phyloP scores from a whole-genome alignment of 2,888 invertebrate genomes.

The Drosophila antonietae region DNA sequence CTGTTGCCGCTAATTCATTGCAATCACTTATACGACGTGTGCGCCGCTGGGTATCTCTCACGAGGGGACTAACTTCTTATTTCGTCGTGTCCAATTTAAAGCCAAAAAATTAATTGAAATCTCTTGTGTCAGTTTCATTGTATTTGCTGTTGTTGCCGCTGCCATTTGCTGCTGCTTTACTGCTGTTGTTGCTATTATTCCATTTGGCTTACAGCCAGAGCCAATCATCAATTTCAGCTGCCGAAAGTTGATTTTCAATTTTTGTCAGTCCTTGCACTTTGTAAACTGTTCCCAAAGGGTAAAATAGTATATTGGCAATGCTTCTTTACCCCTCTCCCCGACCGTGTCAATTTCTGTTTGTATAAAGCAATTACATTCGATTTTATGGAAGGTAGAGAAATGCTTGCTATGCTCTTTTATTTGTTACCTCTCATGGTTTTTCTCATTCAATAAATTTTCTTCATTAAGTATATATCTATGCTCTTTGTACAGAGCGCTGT shows the following conservation, averaged over 20 bases:
- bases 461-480: neutral
- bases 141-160: conserved; percentile 18
- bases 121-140: conserved; percentile 45
- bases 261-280: conserved; percentile 44
- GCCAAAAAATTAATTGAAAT: conserved; percentile 75
- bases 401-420: neutral
- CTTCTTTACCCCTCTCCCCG: neutral
- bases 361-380: conserved; percentile 4
- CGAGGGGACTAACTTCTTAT: conserved; percentile 3
- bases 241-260: conserved; percentile 40
- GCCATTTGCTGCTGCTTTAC: neutral
- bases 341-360: neutral
- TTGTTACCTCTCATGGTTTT: neutral
- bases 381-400: neutral
- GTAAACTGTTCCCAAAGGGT: conserved; percentile 7
- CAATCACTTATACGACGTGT: conserved; percentile 68
- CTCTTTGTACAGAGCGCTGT: neutral
- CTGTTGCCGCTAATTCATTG: conserved; percentile 61
- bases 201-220: conserved; percentile 35
- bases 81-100: conserved; percentile 49
- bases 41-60: conserved; percentile 19
- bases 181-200: conserved; percentile 17
- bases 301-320: neutral
- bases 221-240: conserved; percentile 74
- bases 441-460: too few relatives aligned